A percentile compares a stretch with the other conserved stretches of the same genome.
Evolutionary conservation across 2,888 invertebrate species (phyloP).

Genomic region (Pheosia gnoma): DNA sequence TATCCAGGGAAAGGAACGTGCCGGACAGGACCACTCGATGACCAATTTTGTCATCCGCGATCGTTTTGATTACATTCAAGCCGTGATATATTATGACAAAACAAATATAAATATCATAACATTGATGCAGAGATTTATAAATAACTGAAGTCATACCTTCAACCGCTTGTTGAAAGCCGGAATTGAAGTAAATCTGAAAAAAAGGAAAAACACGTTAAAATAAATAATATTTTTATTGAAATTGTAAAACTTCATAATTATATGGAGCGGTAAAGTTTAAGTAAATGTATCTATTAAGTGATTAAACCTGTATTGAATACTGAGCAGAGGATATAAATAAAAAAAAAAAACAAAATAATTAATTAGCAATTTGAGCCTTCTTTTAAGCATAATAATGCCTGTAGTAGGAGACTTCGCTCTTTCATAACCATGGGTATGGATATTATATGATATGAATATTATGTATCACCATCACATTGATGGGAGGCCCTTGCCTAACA

Average conservation of each 20-base stretch:
- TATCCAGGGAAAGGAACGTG: background rate
- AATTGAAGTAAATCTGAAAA: slow-evolving; percentile 30
- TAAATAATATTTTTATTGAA: too few relatives aligned
- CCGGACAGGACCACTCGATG: background rate
- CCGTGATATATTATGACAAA: too few relatives aligned
- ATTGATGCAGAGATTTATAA: background rate
- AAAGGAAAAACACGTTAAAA: slow-evolving; percentile 11
- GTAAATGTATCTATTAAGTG: background rate
- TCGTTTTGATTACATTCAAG: background rate
- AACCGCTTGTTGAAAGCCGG: slow-evolving; percentile 5
- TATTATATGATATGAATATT: too few relatives aligned
- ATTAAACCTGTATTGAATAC: background rate
- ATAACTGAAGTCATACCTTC: slow-evolving; percentile 17
- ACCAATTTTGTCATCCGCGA: slow-evolving; percentile 2
- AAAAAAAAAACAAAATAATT: background rate
- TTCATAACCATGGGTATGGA: too few relatives aligned
- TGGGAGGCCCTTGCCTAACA: too few relatives aligned
- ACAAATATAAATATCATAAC: too few relatives aligned
- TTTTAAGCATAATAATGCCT: too few relatives aligned
- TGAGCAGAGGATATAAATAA: background rate
- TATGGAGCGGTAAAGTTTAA: too few relatives aligned
- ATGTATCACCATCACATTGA: too few relatives aligned
- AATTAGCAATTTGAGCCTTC: too few relatives aligned
- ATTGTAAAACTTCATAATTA: too few relatives aligned
- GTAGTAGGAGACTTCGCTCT: too few relatives aligned